phyloP scores from a whole-genome alignment of 2,113 vertebrate species.

The Elanus axillaris region DNA sequence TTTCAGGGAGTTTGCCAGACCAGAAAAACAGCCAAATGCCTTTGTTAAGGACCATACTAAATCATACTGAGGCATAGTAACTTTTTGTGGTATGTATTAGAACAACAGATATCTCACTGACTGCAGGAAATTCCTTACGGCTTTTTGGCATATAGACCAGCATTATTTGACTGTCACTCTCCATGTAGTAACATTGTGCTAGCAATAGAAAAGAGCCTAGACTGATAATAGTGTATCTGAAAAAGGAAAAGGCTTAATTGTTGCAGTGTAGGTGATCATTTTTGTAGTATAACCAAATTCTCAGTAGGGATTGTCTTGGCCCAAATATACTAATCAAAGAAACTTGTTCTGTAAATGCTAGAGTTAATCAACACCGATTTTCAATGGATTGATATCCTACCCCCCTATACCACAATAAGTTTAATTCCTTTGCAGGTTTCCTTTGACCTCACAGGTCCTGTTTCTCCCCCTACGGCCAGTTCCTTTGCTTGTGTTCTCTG shows the following conservation, averaged over 20 bases:
- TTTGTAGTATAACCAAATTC: neutral
- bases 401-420: neutral
- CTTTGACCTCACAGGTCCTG: neutral
- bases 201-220: neutral
- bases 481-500: accelerated
- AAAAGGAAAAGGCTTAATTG: neutral
- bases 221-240: neutral
- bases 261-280: neutral
- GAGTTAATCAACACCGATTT: neutral
- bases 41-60: neutral
- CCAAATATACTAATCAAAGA: neutral
- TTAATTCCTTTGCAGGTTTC: neutral
- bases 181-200: accelerated
- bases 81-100: neutral
- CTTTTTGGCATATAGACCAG: neutral
- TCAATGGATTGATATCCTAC: neutral
- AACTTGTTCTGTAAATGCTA: neutral
- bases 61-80: neutral
- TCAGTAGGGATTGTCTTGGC: neutral
- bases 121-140: neutral
- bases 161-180: neutral
- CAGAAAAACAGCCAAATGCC: neutral
- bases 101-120: neutral
- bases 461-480: accelerated
- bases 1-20: neutral